A percentile compares a stretch with the other conserved stretches of the same genome.
Conservation (phyloP, 2,797 vertebrate genomes). For the Tragelaphus oryx region DNA sequence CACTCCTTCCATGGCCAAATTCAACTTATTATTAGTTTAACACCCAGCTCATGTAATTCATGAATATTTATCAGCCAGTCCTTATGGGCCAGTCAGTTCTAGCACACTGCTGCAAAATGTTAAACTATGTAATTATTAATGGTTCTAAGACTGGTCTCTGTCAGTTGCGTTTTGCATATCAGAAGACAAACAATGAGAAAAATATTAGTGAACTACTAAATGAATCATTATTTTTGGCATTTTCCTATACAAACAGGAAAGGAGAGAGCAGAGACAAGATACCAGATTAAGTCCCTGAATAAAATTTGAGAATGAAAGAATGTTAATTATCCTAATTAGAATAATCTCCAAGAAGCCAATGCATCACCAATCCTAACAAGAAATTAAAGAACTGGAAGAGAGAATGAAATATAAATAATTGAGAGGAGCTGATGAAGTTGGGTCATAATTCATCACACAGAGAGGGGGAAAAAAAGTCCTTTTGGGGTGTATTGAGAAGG, state of each 20-base stretch:
- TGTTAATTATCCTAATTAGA: slow-evolving; percentile 36
- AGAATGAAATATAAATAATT: slow-evolving; percentile 52
- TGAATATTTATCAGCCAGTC: not conserved
- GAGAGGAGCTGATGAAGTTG: not conserved
- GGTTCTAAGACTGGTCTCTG: not conserved
- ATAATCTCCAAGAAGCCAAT: slow-evolving; percentile 5
- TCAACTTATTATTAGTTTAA: slow-evolving; percentile 16
- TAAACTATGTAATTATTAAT: not conserved
- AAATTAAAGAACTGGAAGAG: slow-evolving; percentile 36
- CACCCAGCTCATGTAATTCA: not conserved
- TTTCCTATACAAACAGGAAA: not conserved
- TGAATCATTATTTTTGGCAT: not conserved
- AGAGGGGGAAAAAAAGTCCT: not conserved
- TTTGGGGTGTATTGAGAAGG: not conserved
- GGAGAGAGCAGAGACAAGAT: not conserved
- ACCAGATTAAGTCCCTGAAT: not conserved
- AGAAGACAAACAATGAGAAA: slow-evolving; percentile 22
- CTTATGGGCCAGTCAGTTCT: not conserved
- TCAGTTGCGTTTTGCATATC: not conserved
- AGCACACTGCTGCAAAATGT: not conserved
- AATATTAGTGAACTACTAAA: not conserved
- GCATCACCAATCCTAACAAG: slow-evolving; percentile 34
- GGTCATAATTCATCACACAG: slow-evolving; percentile 12
- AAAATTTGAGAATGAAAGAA: slow-evolving; percentile 32
- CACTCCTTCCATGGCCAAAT: not conserved